phyloP scores from a whole-genome alignment of 2,113 vertebrate genomes.

The Seriola quinqueradiata region DNA sequence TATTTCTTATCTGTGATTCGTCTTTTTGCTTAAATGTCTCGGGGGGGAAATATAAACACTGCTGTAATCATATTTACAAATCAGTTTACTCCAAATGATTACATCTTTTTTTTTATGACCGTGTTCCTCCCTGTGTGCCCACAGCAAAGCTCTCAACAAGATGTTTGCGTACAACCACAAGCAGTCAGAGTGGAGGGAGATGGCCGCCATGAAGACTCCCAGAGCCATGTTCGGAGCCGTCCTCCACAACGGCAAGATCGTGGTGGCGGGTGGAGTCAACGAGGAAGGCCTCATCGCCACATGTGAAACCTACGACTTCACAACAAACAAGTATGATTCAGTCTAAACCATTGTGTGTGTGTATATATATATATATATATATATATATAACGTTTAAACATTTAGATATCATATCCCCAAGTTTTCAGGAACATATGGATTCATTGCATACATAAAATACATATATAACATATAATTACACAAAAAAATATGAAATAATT shows the following conservation, averaged over 20 bases:
- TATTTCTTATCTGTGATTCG: neutral
- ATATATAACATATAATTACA: too few species aligned
- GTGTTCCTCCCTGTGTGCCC: neutral
- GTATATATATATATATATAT: too few species aligned
- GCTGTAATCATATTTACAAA: neutral
- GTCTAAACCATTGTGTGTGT: too few species aligned
- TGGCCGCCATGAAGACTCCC: conserved; percentile 94
- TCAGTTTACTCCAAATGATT: neutral
- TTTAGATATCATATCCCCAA: too few species aligned
- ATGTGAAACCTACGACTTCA: conserved; percentile 92
- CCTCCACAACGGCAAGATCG: conserved; percentile 91
- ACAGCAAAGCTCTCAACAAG: conserved; percentile 96
- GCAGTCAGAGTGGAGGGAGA: conserved; percentile 96
- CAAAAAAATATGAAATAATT: too few species aligned
- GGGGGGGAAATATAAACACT: neutral
- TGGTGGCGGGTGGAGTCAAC: conserved; percentile 93
- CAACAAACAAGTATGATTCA: conserved; percentile 91
- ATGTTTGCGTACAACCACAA: conserved; percentile 95
- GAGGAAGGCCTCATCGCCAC: conserved; percentile 93
- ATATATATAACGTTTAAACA: too few species aligned
- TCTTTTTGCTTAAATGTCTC: neutral
- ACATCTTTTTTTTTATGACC: neutral
- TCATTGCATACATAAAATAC: too few species aligned
- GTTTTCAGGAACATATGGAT: too few species aligned
- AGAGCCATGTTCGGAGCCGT: conserved; percentile 96